Conservation (phyloP, 2,888 invertebrate genomes). For the Campoletis raptor region DNA sequence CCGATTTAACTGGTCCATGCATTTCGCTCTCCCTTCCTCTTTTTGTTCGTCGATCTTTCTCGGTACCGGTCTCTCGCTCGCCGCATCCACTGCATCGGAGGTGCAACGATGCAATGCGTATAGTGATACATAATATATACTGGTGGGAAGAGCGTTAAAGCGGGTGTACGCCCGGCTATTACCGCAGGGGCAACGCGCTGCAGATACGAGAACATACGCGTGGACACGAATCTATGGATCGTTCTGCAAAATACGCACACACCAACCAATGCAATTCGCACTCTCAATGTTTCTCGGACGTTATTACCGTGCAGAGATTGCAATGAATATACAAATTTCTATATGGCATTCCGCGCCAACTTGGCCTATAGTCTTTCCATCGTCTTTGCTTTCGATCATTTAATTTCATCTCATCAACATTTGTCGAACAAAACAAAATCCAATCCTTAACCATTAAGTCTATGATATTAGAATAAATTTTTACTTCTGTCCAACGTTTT, state of each 20-base stretch:
- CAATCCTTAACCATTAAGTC: not conserved
- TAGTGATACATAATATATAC: conserved; percentile 23
- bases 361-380: not conserved
- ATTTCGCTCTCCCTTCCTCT: conserved; percentile 35
- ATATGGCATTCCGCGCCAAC: not conserved
- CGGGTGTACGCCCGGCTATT: conserved; percentile 53
- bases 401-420: not conserved
- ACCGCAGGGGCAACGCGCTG: conserved; percentile 44
- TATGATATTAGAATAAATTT: not conserved
- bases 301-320: conserved; percentile 52
- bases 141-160: conserved; percentile 49
- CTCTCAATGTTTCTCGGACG: conserved; percentile 48
- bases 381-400: not conserved
- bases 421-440: not conserved
- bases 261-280: conserved; percentile 56
- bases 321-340: conserved; percentile 17
- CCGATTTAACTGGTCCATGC: conserved; percentile 67
- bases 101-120: conserved; percentile 32
- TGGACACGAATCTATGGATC: conserved; percentile 38
- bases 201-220: conserved; percentile 30
- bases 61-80: conserved; percentile 49
- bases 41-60: not conserved
- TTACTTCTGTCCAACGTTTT: not conserved
- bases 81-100: conserved; percentile 52
- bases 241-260: conserved; percentile 28